Evolutionary conservation across 2,888 invertebrate genomes (phyloP), one percentile per base, ranked within the genome.

Genomic region (Anoplius nigerrimus): DNA sequence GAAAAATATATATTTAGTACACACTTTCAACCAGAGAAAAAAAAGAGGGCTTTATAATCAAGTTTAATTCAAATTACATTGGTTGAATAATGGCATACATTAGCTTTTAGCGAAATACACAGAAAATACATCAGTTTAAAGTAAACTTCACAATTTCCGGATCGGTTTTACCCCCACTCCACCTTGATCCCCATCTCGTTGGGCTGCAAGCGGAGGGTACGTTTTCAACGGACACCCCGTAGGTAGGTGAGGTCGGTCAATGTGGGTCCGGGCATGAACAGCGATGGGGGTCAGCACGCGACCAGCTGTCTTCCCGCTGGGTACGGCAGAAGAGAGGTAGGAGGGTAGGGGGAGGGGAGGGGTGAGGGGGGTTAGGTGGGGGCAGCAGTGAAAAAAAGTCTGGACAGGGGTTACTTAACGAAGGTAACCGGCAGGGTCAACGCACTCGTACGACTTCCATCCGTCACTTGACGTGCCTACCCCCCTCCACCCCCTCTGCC

Each of bases 241-340:
- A 79, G 71, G 67, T 34, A 53, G 20, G 56, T 21, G 64, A 69
- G 71, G 52, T 51, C 43, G 57, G 65, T 71, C 67, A 67, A 71
- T 69, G 61, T 66, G 62, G 61, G 71, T 67, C 72, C 46, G 58
- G 74, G 73, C 55, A 69, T 71, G 60, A 65, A 76, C 62, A 77
- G 63, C 72, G 77, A 82, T 81, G 80, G 82, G 84, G 83, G 82
- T 81, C 83, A 83, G 81, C 85, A 85, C 85, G 84, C 84, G 83
- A 83, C 85, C 85, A 85, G 84, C 85, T 86, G 83, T 81, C 81
- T 75, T 79, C 48, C 61, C 69, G 46, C 73, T 72, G 62, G 75
- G 72, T 74, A 62, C 71, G 62, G 69, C 57, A 62, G 11, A 66
- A 67, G 69, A n/a, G 48, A 4, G 48, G n/a, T n/a, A 42, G 42